Evolutionary conservation across 2,113 vertebrate genomes (phyloP).

Genomic region (Mungos mungo): DNA sequence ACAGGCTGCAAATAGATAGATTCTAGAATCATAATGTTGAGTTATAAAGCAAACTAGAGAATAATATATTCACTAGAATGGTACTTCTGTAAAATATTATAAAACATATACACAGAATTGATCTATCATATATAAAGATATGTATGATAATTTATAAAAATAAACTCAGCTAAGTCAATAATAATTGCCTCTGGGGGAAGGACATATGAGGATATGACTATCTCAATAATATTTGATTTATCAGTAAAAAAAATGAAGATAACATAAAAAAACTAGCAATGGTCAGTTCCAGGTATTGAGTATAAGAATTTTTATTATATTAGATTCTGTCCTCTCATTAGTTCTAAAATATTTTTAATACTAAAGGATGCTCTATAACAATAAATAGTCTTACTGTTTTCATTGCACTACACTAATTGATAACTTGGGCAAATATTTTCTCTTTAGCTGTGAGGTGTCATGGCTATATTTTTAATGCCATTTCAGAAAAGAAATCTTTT

Average conservation of each 20-base stretch:
- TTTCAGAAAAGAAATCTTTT: conserved; percentile 50
- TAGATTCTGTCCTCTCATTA: conserved; percentile 13
- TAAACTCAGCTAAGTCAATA: not conserved
- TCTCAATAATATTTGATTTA: conserved; percentile 1
- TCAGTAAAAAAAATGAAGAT: not conserved
- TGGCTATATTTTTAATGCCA: conserved; percentile 41
- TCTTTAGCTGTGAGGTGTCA: not conserved
- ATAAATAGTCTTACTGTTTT: not conserved
- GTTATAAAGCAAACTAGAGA: not conserved
- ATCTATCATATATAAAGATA: not conserved
- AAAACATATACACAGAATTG: not conserved
- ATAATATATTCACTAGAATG: not conserved
- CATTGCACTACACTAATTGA: not conserved
- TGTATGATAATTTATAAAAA: not conserved
- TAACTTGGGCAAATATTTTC: conserved; percentile 42
- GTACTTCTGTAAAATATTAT: not conserved
- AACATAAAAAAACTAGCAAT: not conserved
- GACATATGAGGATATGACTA: not conserved
- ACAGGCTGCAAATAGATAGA: not conserved
- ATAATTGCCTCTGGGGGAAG: not conserved
- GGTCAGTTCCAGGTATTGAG: not conserved
- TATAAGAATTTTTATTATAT: not conserved
- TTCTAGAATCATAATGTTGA: not conserved
- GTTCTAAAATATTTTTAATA: not conserved
- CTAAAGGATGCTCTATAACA: not conserved